Base-by-base conservation (phyloP, 1,140 invertebrate species). In the Drosophila santomea region DNA sequence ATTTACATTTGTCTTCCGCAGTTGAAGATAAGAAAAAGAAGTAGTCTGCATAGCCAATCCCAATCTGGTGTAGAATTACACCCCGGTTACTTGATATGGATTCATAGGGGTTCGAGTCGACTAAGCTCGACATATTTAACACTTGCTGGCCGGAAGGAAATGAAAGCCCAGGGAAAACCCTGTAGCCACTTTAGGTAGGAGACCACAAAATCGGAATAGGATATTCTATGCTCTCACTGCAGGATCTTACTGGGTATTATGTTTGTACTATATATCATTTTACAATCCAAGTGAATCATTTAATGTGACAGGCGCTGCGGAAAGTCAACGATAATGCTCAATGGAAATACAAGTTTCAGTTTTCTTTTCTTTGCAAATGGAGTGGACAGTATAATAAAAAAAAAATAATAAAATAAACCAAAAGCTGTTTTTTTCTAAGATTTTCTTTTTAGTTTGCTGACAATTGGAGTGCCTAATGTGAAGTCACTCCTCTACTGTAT, bases 21-120 rank as follows among this genome's bases (percentile, higher is more conserved):
- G n/a, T 32, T 50, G n/a, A 41, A 23, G 38, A 56, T 12, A 12
- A 8, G 7, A 28, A 7, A n/a, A 15, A 15, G 2, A 56, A 28
- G 5, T 17, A 3, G 23, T 32, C 5, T 12, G 12, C 12, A 57
- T 28, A 57, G 17, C n/a, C 39, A 12, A 25, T 28, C 23, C 23
- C 8, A 10, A 20, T 17, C 43, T 43, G 41, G 8, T 8, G 41
- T 43, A 15, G 8, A 11, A 20, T 10, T 20, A 44, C 2, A 11
- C 28, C 12, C 32, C 17, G 12, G 15, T 44, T 44, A 41, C 39
- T 57, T 57, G 39, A 25, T 56, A 56, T 56, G 54, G 38, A 56
- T 28, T 43, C 8, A 32, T 32, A 38, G 41, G 38, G 20, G 39
- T 28, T 43, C 23, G 23, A 38, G 11, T 28, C 38, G 15, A 28